These are phyloP conservation scores for Acomys russatus DNA, from an alignment of 2,797 vertebrate genomes.

Conservation along the genomic window DNA sequence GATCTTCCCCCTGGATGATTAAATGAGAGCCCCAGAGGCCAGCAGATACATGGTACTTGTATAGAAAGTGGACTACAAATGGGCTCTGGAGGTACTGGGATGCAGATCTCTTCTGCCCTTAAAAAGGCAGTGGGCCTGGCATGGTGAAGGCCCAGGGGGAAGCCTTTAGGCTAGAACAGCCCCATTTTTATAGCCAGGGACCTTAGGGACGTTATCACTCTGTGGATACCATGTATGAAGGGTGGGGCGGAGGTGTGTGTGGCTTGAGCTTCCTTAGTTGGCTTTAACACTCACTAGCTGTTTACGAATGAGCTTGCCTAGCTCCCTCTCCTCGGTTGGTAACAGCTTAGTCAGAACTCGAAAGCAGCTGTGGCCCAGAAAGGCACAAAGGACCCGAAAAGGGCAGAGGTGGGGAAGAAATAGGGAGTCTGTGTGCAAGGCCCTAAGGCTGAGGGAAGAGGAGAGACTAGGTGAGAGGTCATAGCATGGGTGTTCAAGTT, in stretches of 20 bases:
- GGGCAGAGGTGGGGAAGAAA: background rate
- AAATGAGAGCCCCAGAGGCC: background rate
- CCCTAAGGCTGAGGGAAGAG: background rate
- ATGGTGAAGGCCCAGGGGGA: background rate
- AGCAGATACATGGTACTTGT: background rate
- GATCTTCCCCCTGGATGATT: background rate
- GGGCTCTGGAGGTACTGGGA: background rate
- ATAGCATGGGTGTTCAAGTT: background rate
- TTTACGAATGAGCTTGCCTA: too few species aligned
- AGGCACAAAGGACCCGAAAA: background rate
- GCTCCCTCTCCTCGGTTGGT: background rate
- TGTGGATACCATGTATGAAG: background rate
- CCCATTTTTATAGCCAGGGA: background rate
- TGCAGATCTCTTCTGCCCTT: too few species aligned
- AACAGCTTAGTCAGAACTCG: background rate
- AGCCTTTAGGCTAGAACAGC: background rate
- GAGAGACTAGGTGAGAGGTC: background rate
- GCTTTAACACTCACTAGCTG: background rate
- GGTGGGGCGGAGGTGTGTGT: rapidly evolving
- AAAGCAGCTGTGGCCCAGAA: too few species aligned
- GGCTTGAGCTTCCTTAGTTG: background rate
- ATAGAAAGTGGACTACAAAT: background rate
- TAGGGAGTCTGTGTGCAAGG: background rate
- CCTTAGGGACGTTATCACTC: background rate
- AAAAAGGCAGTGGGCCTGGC: background rate